Conservation (phyloP, 2,797 vertebrate species). For the Pantherophis alleghaniensis region DNA sequence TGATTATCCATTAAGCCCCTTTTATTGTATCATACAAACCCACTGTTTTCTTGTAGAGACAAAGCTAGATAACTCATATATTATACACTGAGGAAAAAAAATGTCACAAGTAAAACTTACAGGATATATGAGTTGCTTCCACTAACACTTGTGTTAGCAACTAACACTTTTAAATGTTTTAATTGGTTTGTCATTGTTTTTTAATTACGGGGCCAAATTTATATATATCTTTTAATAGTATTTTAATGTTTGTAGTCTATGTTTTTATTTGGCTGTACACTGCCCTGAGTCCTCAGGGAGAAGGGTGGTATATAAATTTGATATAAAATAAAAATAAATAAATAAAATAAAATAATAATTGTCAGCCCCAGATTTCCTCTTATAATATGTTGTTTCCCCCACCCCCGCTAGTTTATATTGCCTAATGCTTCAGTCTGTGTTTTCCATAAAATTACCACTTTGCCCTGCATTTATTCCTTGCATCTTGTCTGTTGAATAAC, state of each 20-base stretch:
- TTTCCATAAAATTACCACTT: slow-evolving; percentile 49
- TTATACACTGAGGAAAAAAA: neutral
- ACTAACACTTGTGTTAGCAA: too few relatives aligned
- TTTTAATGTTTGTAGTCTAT: too few relatives aligned
- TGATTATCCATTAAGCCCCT: neutral
- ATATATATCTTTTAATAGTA: too few relatives aligned
- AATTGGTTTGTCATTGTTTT: too few relatives aligned
- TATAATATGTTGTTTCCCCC: too few relatives aligned
- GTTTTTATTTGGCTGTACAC: too few relatives aligned
- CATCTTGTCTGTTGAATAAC: slow-evolving; percentile 25
- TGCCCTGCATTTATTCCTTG: slow-evolving; percentile 43
- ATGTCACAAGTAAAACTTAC: slow-evolving; percentile 22
- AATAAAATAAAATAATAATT: slow-evolving; percentile 5
- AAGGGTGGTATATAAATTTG: too few relatives aligned
- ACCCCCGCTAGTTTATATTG: neutral
- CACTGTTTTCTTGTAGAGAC: neutral
- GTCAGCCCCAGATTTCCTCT: slow-evolving; percentile 13
- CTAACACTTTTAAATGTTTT: too few relatives aligned
- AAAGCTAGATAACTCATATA: neutral
- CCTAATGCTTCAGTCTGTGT: slow-evolving; percentile 12
- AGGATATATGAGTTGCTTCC: slow-evolving; percentile 9
- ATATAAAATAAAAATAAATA: too few relatives aligned
- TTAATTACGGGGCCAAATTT: too few relatives aligned
- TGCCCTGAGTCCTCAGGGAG: too few relatives aligned
- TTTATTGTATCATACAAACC: slow-evolving; percentile 2